Evolutionary conservation across 2,888 invertebrate species (phyloP), one percentile per base, ranked within the genome.

Genomic region (Lutraria lutraria): DNA sequence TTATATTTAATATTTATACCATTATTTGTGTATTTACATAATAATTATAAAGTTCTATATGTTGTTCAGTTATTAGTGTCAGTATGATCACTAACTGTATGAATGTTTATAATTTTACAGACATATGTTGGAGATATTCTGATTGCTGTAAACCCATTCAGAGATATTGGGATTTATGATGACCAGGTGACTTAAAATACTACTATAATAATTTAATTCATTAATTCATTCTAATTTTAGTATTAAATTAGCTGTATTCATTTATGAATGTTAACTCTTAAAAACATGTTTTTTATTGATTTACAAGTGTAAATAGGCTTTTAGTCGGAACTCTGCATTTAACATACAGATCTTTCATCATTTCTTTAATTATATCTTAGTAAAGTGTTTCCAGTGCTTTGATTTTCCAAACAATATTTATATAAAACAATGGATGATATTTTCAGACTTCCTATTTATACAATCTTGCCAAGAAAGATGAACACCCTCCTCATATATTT

Each of bases 41-140:
- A n/a, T 16, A 13, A 54, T 10, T 16, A 54, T 54, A 54, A 13
- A 54, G 16, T n/a, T n/a, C n/a, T n/a, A 54, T n/a, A n/a, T n/a
- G n/a, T n/a, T n/a, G n/a, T n/a, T n/a, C n/a, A n/a, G 13, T 8
- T 68, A 8, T 68, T 13, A 25, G 31, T 31, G 19, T 19, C 34
- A 31, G 31, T 31, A 34, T 76, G 19, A 15, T 16, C 31, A 15
- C 6, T 31, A 0, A 34, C 3, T 34, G 13, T 15, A 34, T 12
- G 19, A 60, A 19, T 29, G 0, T 72, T 12, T 21, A 82, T 79
- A 81, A 82, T 86, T 81, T 95, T 94, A 54, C 95, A 96, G 96
- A 96, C 96, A 10, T 96, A 96, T 92, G 95, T 96, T 86, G 96
- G 96, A 34, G 96, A 96, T 87, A 96, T 96, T 81, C 90, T 96